These are phyloP conservation scores for Chaunax sp. DNA, from an alignment of 2,797 vertebrate species.

Conservation along the genomic window DNA sequence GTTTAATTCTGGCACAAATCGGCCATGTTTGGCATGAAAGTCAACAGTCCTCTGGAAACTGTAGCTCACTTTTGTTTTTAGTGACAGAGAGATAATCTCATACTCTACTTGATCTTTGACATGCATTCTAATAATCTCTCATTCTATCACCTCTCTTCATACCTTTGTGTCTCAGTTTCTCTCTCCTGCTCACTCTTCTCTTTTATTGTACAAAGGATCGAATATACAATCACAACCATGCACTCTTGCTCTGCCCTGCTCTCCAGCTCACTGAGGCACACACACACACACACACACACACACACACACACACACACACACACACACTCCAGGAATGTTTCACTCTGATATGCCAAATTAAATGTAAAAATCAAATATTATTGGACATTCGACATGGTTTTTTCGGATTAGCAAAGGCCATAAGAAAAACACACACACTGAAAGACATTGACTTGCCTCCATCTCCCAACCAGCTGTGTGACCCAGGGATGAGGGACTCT, in stretches of 20 bases:
- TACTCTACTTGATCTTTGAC: not conserved
- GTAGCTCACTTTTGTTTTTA: not conserved
- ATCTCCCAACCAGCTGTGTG: slow-evolving; percentile 68
- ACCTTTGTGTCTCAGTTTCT: slow-evolving; percentile 3
- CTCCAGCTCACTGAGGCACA: no score
- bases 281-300: slow-evolving; percentile 1
- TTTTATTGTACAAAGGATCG: no score
- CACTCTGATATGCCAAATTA: slow-evolving; percentile 11
- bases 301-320: slow-evolving; percentile 34
- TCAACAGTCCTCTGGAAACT: not conserved
- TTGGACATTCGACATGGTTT: not conserved
- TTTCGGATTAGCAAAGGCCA: slow-evolving; percentile 5
- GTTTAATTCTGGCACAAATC: slow-evolving; percentile 50
- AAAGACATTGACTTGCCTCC: not conserved
- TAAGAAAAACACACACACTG: slow-evolving; percentile 8
- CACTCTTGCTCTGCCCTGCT: no score
- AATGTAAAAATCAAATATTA: slow-evolving; percentile 3
- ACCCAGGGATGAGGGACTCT: slow-evolving; percentile 59
- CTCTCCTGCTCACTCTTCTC: not conserved
- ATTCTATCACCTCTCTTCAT: not conserved
- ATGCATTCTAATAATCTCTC: not conserved
- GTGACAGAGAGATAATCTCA: not conserved
- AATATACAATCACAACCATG: no score
- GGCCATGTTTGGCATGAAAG: slow-evolving; percentile 39
- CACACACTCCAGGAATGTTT: slow-evolving; percentile 5